Base-by-base conservation (phyloP, 2,797 vertebrate genomes). In the Sparidentex hasta region DNA sequence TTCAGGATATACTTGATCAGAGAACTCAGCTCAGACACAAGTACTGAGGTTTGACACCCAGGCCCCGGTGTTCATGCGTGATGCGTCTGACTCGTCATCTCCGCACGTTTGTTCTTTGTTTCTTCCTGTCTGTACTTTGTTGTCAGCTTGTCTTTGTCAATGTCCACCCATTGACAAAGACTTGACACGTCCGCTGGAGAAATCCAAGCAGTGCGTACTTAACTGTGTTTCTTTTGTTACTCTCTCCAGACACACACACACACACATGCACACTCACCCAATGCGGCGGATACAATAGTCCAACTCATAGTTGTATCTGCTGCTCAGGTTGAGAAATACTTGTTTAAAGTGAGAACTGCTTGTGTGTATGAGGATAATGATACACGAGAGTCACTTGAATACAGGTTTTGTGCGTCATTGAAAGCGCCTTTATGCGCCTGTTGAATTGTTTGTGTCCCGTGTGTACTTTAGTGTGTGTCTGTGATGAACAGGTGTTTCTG, bases 91-190 rank as follows among this genome's bases (percentile, higher is more conserved):
- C 33, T 33, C 33, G 33, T 43, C 29, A 16, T 41, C 47, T 38
- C 38, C 29, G n/a, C 4, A 0, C 7, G 16, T 29, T 64, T 47
- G 4, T 38, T 33, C 18, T 52, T 65, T 48, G 38, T 27, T 44
- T 56, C 69, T 57, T 69, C 58, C 63, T 58, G 41, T 33, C 66
- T 74, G 27, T 43, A 59, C 74, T 83, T 68, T 90, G 65, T 64
- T 71, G 79, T 81, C 79, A 62, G 84, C 88, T 93, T 78, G 33
- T 33, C 33, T 33, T 33, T 33, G 33, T 33, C 7, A 33, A 1
- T 88, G 75, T 86, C 52, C 80, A 65, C 86, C 61, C 87, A 87
- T 90, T 93, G 91, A 92, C 90, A 94, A 95, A 91, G 87, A 82
- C 87, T 84, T 70, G 86, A 89, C 81, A 90, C 87, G 85, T 92